Evolutionary conservation across 2,888 invertebrate genomes (phyloP).

Genomic region (Cryptocheilus praepositus): DNA sequence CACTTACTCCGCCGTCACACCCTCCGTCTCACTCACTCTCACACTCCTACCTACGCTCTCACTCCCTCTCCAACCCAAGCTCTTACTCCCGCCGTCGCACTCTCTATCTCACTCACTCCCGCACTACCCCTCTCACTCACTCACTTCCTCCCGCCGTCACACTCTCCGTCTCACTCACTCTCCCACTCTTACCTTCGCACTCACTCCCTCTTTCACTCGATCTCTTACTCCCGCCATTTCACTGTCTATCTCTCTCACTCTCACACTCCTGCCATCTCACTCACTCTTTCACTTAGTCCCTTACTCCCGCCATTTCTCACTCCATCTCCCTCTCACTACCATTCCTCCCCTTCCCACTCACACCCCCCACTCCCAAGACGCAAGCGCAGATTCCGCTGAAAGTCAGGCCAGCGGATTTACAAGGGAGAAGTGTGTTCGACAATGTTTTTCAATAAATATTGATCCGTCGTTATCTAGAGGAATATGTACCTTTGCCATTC

Average conservation of each 20-base stretch:
- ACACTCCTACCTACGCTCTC: neutral
- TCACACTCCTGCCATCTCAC: neutral
- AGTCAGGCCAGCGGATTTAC: neutral
- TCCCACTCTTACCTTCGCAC: neutral
- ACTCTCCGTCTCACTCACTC: neutral
- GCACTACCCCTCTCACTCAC: conserved; percentile 15
- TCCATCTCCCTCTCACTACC: neutral
- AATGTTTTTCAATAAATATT: too few relatives aligned
- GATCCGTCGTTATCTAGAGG: too few relatives aligned
- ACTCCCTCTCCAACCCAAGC: conserved; percentile 6
- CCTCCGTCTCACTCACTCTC: neutral
- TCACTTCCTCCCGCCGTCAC: neutral
- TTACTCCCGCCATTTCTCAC: neutral
- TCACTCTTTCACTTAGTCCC: conserved; percentile 11
- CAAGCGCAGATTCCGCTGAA: too few relatives aligned
- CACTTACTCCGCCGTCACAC: too few relatives aligned
- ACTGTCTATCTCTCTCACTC: conserved; percentile 7
- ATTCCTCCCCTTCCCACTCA: conserved; percentile 7
- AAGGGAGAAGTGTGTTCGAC: too few relatives aligned
- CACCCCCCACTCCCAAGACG: too few relatives aligned
- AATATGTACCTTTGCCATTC: too few relatives aligned
- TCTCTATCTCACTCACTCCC: too few relatives aligned
- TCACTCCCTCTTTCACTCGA: too few relatives aligned
- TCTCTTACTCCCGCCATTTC: too few relatives aligned
- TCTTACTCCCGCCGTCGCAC: neutral